Conservation (phyloP, 92 coral and sea anemone genomes). For the Palythoa caribaeorum region DNA sequence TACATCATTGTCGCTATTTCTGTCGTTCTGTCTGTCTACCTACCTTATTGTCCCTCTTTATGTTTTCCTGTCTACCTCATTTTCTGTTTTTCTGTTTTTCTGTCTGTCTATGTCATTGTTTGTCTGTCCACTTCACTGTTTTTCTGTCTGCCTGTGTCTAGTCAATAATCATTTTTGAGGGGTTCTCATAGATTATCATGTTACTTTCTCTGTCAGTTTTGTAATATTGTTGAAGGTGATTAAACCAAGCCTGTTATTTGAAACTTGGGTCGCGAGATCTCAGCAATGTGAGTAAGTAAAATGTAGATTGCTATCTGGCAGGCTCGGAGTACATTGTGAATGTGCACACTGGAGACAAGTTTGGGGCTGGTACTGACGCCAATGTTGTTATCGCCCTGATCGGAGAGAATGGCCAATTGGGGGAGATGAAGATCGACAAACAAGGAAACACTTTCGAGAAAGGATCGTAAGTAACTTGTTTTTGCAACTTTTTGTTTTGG, state of each 20-base stretch:
- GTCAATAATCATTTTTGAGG: too few species aligned
- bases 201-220: too few species aligned
- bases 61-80: too few species aligned
- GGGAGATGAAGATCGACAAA: constrained; percentile 43
- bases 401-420: constrained; percentile 26
- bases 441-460: constrained; percentile 42
- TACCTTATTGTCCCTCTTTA: neutral
- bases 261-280: neutral
- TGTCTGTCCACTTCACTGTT: neutral
- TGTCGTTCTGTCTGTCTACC: neutral
- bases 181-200: too few species aligned
- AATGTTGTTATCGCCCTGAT: constrained; percentile 18
- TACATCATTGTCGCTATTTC: too few species aligned
- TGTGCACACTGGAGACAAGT: constrained; percentile 31
- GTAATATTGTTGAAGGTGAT: too few species aligned
- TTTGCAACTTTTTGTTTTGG: neutral
- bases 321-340: constrained; percentile 26
- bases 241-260: neutral
- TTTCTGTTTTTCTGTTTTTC: neutral
- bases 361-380: constrained; percentile 22
- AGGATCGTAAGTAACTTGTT: constrained; percentile 36
- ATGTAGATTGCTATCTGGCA: neutral
- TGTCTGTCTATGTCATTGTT: neutral
- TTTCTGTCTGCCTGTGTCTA: neutral
- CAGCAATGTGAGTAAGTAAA: neutral